Evolutionary conservation across 1,140 invertebrate species (phyloP), one percentile per base, ranked within the genome.

Genomic region (Formica exsecta): DNA sequence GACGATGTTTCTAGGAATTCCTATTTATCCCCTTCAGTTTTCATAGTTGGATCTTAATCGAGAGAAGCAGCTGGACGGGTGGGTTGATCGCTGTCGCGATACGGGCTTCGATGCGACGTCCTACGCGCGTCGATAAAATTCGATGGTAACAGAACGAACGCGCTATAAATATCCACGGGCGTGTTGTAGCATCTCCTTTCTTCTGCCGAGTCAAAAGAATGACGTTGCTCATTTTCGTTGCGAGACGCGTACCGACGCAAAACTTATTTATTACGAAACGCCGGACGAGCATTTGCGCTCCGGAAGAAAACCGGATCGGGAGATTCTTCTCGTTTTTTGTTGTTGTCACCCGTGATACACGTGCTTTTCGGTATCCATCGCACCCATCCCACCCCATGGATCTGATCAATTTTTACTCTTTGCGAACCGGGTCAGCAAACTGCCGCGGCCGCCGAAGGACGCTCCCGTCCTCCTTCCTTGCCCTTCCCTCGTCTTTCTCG

Each of bases 391-490:
- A 32, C 64, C 59, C 62, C 64, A 59, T n/a, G 71, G 84, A 62
- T 32, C 66, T 13, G 48, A 77, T 91, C 79, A 85, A 89, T 91
- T 87, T 91, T 92, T 89, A 76, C 85, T 90, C 86, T 88, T 91
- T 92, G 84, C 80, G 44, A 86, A 89, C 48, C 85, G 87, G 92
- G 92, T 93, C 92, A 91, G 91, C 90, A 92, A 93, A 93, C 92
- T 93, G 86, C 91, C 91, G 87, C 89, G 92, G 87, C 86, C 92
- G 88, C 81, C 90, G 92, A 93, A 93, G 91, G 92, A 91, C 92
- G 93, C 44, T 57, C 36, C n/a, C 44, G 51, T 70, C 62, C 54
- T 65, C 57, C 44, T n/a, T 65, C 59, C 44, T 32, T 9, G 44
- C 66, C 9, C 19, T 41, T 13, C 41, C 36, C 38, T 87, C 80